Evolutionary conservation across 2,888 invertebrate species (phyloP), one percentile per base, ranked within the genome.

Genomic region (Coelopa pilipes): DNA sequence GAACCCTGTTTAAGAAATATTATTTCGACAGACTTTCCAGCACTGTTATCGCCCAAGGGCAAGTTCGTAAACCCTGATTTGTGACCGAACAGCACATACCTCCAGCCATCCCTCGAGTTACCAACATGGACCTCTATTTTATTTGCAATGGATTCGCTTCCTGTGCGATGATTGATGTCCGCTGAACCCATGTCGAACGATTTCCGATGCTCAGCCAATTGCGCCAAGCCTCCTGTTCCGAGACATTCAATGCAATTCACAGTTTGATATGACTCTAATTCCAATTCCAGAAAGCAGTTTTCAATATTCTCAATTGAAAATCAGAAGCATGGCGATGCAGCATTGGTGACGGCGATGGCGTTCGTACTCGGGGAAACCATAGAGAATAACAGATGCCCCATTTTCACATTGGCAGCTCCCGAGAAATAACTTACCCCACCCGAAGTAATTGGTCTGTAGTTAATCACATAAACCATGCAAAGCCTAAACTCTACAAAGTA

Each of bases 131-230:
- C 24, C 24, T 47, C 15, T 47, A 65, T 66, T 66, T 66, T 47
- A 55, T 69, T 65, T 50, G 66, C 62, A 66, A 75, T 70, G 69
- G 69, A 50, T 49, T 53, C n/a, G 49, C 75, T 76, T 78, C 78
- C 78, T 74, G 77, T 63, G 62, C 60, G 24, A 76, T 76, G 78
- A 78, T 76, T 75, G 74, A 78, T 78, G 76, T 73, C 63, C 70
- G 65, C 63, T 70, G 66, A 68, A 62, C 49, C 65, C 45, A 60
- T 60, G 12, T 13, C 11, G 45, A 68, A 55, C 49, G 47, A 70
- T 21, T 46, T 59, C 70, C 59, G 10, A 21, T 21, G 46, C 46
- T 69, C 47, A 19, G 70, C 15, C 60, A 59, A 59, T 70, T 21
- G 60, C 24, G 47, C 24, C 49, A 60, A 45, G 10, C 49, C 21